These are phyloP conservation scores for Macropodus opercularis DNA, from an alignment of 2,797 vertebrate species.

Conservation along the genomic window DNA sequence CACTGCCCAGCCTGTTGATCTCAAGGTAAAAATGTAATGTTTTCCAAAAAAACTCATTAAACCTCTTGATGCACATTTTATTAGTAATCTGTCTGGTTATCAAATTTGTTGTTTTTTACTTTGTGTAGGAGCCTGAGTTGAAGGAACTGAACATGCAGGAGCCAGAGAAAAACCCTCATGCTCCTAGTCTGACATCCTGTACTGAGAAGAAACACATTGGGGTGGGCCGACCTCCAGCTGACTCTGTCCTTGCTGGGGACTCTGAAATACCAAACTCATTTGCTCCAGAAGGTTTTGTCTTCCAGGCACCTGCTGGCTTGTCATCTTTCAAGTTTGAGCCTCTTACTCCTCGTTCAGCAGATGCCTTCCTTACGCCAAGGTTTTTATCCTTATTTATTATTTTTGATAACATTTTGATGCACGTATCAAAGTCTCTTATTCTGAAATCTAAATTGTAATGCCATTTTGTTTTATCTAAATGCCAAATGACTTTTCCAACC, in stretches of 20 bases:
- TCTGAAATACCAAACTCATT: conserved; percentile 78
- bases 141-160: conserved; percentile 15
- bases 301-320: conserved; percentile 86
- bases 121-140: conserved; percentile 30
- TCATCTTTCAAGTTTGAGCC: conserved; percentile 82
- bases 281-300: conserved; percentile 89
- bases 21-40: conserved; percentile 35
- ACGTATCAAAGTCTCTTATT: too few species aligned
- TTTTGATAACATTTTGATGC: too few species aligned
- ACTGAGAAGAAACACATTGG: conserved; percentile 44
- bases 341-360: conserved; percentile 85
- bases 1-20: neutral
- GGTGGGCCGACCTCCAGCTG: conserved; percentile 37
- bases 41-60: too few species aligned
- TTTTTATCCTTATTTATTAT: conserved; percentile 16
- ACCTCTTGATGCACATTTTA: neutral
- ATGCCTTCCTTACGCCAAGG: conserved; percentile 83
- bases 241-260: conserved; percentile 13
- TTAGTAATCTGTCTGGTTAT: neutral
- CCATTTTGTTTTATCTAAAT: conserved; percentile 3
- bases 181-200: conserved; percentile 3
- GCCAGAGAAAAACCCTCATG: conserved; percentile 12
- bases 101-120: neutral
- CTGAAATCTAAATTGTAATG: too few species aligned
- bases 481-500: neutral